Percentiles rank a stretch among this genome's conserved stretches.
phyloP scores from a whole-genome alignment of 2,797 vertebrate species.

The Sylvilagus floridanus region DNA sequence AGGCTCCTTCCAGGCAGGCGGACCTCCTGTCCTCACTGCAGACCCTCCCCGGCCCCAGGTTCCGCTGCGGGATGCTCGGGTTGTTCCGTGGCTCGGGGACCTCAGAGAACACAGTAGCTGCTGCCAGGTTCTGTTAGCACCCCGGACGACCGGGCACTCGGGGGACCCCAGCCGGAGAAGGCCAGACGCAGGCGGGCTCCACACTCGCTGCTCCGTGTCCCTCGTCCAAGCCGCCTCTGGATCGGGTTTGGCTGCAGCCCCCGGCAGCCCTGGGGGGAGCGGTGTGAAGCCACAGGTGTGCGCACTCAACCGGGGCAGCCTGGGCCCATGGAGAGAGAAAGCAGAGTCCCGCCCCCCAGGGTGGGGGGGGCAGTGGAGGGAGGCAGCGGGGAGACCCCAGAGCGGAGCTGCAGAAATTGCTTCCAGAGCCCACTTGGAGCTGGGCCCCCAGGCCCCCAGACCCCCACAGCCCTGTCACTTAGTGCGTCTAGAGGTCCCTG shows the following conservation, averaged over 20 bases:
- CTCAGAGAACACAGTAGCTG: neutral
- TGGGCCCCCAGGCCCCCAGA: neutral
- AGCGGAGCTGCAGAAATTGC: slow-evolving; percentile 74
- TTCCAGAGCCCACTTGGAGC: slow-evolving; percentile 72
- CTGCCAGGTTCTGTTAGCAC: neutral
- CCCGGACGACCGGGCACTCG: neutral
- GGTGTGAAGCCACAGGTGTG: too few species aligned
- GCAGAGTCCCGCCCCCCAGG: slow-evolving; percentile 89
- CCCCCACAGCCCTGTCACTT: slow-evolving; percentile 45
- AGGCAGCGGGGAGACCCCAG: slow-evolving; percentile 26
- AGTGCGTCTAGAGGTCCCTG: slow-evolving; percentile 72
- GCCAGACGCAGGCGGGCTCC: too few species aligned
- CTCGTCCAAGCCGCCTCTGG: too few species aligned
- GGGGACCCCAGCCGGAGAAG: neutral
- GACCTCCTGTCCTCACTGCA: neutral
- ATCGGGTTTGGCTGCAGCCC: too few species aligned
- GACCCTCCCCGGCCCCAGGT: neutral
- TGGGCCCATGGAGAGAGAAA: slow-evolving; percentile 56
- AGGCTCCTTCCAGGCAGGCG: neutral
- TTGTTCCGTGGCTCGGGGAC: neutral
- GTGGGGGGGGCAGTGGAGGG: slow-evolving; percentile 44
- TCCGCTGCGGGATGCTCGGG: neutral
- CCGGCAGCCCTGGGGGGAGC: too few species aligned
- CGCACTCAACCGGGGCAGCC: too few species aligned
- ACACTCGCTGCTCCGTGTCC: too few species aligned